phyloP scores from a whole-genome alignment of 2,888 invertebrate genomes.

The Ophion ventricosus region DNA sequence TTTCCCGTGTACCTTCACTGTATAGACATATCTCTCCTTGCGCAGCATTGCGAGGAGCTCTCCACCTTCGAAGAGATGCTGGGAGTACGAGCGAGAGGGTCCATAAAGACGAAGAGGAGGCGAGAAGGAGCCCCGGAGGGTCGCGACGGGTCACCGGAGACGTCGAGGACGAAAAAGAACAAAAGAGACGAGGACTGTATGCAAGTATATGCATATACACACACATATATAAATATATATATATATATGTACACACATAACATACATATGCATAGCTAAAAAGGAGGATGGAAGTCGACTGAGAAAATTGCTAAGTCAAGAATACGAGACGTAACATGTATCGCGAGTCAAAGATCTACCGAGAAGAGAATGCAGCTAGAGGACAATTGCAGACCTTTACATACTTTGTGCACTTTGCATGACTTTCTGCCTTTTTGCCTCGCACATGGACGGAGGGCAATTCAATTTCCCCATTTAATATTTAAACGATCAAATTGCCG shows the following conservation, averaged over 20 bases:
- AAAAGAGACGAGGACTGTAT: slow-evolving; percentile 30
- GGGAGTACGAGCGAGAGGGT: slow-evolving; percentile 19
- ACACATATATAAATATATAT: neutral
- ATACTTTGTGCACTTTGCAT: neutral
- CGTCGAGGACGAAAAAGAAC: slow-evolving; percentile 62
- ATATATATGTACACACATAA: neutral
- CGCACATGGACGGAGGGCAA: neutral
- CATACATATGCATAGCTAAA: neutral
- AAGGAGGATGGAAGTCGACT: slow-evolving; percentile 54
- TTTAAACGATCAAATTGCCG: too few relatives aligned
- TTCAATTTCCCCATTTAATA: neutral
- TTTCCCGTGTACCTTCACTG: slow-evolving; percentile 1
- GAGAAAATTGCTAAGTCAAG: slow-evolving; percentile 58
- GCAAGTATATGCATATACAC: slow-evolving; percentile 2
- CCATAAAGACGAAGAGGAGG: slow-evolving; percentile 21
- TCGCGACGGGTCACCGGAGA: slow-evolving; percentile 67
- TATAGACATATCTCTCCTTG: slow-evolving; percentile 12
- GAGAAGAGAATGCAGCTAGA: neutral
- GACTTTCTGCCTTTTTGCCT: neutral
- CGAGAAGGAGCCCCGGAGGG: slow-evolving; percentile 43
- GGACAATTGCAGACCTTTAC: neutral
- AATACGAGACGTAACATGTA: slow-evolving; percentile 49
- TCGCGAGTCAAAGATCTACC: slow-evolving; percentile 16
- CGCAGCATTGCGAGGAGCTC: neutral
- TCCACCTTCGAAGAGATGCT: slow-evolving; percentile 1